Percentiles rank a stretch among this genome's conserved stretches.
Evolutionary conservation across 2,113 vertebrate genomes (phyloP).

Genomic region (Paradoxurus hermaphroditus): DNA sequence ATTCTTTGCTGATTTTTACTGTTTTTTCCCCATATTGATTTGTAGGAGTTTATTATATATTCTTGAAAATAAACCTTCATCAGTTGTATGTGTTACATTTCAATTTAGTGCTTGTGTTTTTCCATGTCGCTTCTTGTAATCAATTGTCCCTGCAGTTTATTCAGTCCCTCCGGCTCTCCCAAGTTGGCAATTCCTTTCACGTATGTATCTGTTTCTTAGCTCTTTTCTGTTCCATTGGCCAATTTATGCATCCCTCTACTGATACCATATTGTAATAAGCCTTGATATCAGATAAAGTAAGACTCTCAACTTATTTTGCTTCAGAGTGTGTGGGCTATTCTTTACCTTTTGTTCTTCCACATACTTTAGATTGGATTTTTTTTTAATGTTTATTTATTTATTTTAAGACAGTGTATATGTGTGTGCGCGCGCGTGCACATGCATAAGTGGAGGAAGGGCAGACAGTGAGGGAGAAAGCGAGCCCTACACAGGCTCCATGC

Average conservation of each 20-base stretch:
- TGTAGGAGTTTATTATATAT: not conserved
- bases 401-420: no score
- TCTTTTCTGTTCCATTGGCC: not conserved
- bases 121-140: not conserved
- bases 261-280: not conserved
- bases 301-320: not conserved
- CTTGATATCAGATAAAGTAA: not conserved
- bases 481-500: no score
- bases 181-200: not conserved
- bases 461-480: no score
- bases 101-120: not conserved
- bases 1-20: not conserved
- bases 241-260: not conserved
- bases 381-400: no score
- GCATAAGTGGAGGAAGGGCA: no score
- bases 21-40: not conserved
- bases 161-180: not conserved
- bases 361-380: not conserved
- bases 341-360: not conserved
- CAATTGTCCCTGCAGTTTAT: not conserved
- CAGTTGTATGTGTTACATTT: not conserved
- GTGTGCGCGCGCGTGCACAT: no score
- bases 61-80: not conserved
- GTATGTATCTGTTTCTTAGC: not conserved
- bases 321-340: not conserved